These are phyloP conservation scores for Saturnia japonica DNA, from an alignment of 2,888 invertebrate genomes.

Conservation along the genomic window DNA sequence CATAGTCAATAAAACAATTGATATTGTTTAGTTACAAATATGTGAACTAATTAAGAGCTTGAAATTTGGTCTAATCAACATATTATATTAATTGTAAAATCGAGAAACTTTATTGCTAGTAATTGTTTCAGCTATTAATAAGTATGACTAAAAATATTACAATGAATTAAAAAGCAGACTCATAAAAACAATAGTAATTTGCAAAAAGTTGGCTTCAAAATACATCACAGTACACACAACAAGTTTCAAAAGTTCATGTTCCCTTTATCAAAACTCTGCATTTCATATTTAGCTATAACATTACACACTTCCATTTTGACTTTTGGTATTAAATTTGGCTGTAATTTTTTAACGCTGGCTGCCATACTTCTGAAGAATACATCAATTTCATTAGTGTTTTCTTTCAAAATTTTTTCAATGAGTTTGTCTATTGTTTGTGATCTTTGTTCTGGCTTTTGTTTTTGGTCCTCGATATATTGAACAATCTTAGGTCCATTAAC, in stretches of 20 bases:
- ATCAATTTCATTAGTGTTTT: conserved; percentile 76
- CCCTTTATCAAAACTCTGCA: conserved; percentile 74
- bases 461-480: conserved; percentile 64
- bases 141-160: not conserved
- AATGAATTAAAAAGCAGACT: not conserved
- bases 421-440: conserved; percentile 70
- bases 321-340: conserved; percentile 75
- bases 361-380: conserved; percentile 78
- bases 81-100: not conserved
- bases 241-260: conserved; percentile 32
- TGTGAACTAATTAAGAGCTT: not conserved
- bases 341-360: conserved; percentile 74
- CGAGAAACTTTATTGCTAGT: not conserved
- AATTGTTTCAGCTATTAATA: not conserved
- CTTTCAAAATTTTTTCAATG: conserved; percentile 72
- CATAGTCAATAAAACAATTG: no score
- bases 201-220: not conserved
- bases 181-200: not conserved
- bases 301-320: conserved; percentile 79
- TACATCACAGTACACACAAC: not conserved
- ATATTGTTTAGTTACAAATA: not conserved
- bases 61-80: not conserved
- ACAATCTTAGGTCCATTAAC: conserved; percentile 65
- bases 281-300: conserved; percentile 77
- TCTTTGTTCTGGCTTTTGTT: conserved; percentile 53